Evolutionary conservation across 2,888 invertebrate species (phyloP), one percentile per base, ranked within the genome.

Genomic region (Dinocampus coccinellae): DNA sequence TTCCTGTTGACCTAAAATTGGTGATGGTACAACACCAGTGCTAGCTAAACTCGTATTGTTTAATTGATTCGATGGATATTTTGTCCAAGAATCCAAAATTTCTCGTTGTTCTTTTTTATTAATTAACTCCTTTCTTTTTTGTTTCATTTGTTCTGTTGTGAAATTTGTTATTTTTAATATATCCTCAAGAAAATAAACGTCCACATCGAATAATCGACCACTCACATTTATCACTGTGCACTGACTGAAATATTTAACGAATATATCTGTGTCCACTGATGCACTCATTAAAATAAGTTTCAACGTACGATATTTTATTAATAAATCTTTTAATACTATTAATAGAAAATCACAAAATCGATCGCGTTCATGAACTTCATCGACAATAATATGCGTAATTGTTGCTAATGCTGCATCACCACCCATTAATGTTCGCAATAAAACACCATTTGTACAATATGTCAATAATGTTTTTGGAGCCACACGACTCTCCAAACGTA

Each of bases 361-460:
- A 87, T 98, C 97, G 0, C 98, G 91, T 86, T 98, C 98, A 88
- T 99, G 99, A 33, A 98, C 93, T 88, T 99, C 99, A 87, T 99
- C 99, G 81, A 98, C 92, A 65, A 96, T 92, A 55, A 96, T 89
- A 86, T 98, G 98, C 0, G 97, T 95, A 61, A 96, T 92, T 16
- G 93, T 91, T 6, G 91, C 89, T 13, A 95, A 89, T 2, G 92
- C 90, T 7, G 90, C 89, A 76, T 93, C 93, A 1, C 94, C 94
- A 1, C 92, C 92, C 93, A 97, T 96, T 70, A 99, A 89, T 0
- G 95, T 96, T 65, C 98, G 90, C 73, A 99, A 89, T 72, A 97
- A 89, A 3, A 97, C 94, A 0, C 97, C 97, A 84, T 94, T 95
- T n/a, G 97, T 97, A 84, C 97, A 97, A 88, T 95, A 97, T 0